Conservation (phyloP, 1,140 invertebrate species). For the Diplogasteroides magnus region DNA sequence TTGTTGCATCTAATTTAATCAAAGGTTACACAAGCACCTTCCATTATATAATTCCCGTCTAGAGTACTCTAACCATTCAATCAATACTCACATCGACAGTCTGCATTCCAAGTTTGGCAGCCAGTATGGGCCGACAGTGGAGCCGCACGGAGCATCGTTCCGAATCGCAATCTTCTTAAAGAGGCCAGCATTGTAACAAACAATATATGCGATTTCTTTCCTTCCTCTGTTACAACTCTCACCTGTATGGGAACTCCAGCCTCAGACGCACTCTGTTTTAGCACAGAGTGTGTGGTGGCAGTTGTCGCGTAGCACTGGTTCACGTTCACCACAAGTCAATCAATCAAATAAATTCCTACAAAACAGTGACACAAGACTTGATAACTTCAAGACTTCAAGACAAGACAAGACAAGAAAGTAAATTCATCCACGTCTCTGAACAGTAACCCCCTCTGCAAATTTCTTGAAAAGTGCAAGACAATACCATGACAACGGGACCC, state of each 20-base stretch:
- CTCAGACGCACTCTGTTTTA: constrained; percentile 56
- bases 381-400: too few relatives aligned
- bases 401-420: not conserved
- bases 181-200: too few relatives aligned
- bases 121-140: constrained; percentile 61
- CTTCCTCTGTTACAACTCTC: not conserved
- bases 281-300: constrained; percentile 56
- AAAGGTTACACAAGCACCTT: not conserved
- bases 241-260: constrained; percentile 55
- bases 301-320: constrained; percentile 61
- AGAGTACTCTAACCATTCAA: not conserved
- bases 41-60: not conserved
- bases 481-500: constrained; percentile 58
- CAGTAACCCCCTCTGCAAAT: not conserved
- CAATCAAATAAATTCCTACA: too few relatives aligned
- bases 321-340: constrained; percentile 50
- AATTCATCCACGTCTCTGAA: not conserved
- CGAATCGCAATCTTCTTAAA: constrained; percentile 59
- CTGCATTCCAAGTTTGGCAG: constrained; percentile 58
- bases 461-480: too few relatives aligned
- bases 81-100: constrained; percentile 57
- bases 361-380: too few relatives aligned
- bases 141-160: constrained; percentile 59
- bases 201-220: too few relatives aligned
- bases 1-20: too few relatives aligned